Evolutionary conservation across 2,888 invertebrate genomes (phyloP), one percentile per base, ranked within the genome.

Genomic region (Metopia argyrocephala): DNA sequence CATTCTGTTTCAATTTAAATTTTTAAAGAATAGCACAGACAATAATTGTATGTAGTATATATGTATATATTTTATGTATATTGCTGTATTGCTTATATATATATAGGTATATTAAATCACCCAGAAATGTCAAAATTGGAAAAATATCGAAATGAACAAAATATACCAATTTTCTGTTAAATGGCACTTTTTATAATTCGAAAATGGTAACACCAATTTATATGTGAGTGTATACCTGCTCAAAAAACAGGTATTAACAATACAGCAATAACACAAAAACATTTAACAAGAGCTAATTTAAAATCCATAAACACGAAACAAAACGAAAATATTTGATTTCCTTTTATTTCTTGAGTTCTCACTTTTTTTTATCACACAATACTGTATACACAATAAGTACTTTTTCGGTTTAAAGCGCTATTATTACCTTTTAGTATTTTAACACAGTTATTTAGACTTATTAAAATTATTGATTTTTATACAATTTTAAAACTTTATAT

Each of bases 381-480:
- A n/a, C n/a, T n/a, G n/a, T n/a, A n/a, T n/a, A n/a, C 27, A 69
- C 46, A 18, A 48, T 18, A 31, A 28, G 15, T 21, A 45, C 18
- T 59, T 5, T 21, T 21, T 7, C 21, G 25, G 18, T 59, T 21
- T 70, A 20, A 3, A 25, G n/a, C n/a, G n/a, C n/a, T n/a, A 54
- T 46, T 48, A 57, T 57, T 68, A 80, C 64, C 68, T 80, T 73
- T 71, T 50, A 12, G 48, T 21, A 61, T 45, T 27, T 52, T 50
- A 23, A 56, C 45, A 62, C 27, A 46, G 3, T n/a, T 20, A 48
- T 74, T 65, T 48, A 31, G 25, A 23, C 31, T 21, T 31, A 20
- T 61, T n/a, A 27, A 57, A 50, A 9, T 52, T 31, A 54, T 78
- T 62, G 25, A 50, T 66, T 65, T 5, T n/a, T n/a, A n/a, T 46